These are phyloP conservation scores for Margarornis squamiger DNA, from an alignment of 2,797 vertebrate species.

Conservation along the genomic window DNA sequence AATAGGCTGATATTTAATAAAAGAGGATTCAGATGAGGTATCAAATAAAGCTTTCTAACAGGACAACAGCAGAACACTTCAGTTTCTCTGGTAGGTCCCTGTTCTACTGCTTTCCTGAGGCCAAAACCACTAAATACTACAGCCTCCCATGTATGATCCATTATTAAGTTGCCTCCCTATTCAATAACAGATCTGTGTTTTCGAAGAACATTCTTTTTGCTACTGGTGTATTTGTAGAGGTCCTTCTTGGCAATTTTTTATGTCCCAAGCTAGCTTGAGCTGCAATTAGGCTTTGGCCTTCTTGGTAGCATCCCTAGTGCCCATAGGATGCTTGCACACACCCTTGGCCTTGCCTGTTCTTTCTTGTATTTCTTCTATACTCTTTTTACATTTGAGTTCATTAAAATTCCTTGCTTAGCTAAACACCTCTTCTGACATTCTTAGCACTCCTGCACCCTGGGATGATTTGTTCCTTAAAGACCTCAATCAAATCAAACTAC, in stretches of 20 bases:
- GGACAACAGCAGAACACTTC: neutral
- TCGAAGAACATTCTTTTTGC: neutral
- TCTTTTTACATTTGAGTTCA: neutral
- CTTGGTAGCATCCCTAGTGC: neutral
- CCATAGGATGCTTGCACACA: neutral
- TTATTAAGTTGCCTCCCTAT: neutral
- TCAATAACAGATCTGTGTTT: neutral
- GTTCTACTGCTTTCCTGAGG: neutral
- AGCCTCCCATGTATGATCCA: neutral
- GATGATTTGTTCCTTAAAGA: neutral
- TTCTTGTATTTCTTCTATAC: neutral
- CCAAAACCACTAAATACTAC: neutral
- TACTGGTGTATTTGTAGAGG: neutral
- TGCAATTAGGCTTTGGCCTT: neutral
- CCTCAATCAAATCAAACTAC: neutral
- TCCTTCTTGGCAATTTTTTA: neutral
- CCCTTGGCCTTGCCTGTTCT: neutral
- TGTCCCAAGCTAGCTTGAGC: neutral
- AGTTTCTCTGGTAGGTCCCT: neutral
- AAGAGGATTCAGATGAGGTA: neutral
- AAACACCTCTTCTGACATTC: neutral
- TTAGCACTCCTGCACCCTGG: neutral
- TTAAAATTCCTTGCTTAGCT: neutral
- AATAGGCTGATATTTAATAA: neutral
- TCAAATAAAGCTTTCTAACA: neutral